phyloP scores from a whole-genome alignment of 2,113 vertebrate species.

The Phalacrocorax pelagicus region DNA sequence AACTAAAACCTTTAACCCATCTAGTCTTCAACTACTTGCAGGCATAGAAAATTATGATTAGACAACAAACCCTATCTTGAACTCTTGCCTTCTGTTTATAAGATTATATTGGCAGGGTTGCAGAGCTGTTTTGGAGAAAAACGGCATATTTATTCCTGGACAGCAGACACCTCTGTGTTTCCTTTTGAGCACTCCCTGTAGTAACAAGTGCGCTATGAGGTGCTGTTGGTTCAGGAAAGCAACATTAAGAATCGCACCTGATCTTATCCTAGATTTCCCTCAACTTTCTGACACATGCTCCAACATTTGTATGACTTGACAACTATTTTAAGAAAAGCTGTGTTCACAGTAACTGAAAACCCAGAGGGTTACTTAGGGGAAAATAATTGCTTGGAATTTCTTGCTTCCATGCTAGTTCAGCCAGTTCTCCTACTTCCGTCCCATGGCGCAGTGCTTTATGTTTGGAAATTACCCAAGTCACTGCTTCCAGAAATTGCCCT shows the following conservation, averaged over 20 bases:
- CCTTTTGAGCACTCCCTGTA: background rate
- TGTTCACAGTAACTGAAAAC: slow-evolving; percentile 35
- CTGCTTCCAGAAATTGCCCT: slow-evolving; percentile 20
- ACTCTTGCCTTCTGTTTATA: background rate
- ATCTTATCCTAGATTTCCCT: background rate
- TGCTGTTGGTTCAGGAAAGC: background rate
- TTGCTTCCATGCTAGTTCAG: slow-evolving; percentile 27
- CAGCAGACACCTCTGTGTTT: background rate
- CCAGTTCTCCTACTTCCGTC: slow-evolving; percentile 43
- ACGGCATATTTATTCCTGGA: background rate
- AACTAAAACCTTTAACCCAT: background rate
- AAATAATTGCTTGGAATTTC: background rate
- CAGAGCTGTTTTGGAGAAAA: background rate
- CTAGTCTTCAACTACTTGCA: background rate
- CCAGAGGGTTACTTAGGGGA: background rate
- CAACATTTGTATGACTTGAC: background rate
- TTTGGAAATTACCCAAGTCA: slow-evolving; percentile 21
- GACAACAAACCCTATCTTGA: background rate
- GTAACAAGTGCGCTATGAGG: background rate
- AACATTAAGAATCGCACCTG: background rate
- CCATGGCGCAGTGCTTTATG: background rate
- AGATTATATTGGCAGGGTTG: background rate
- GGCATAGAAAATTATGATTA: background rate
- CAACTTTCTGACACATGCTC: background rate
- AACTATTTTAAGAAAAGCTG: slow-evolving; percentile 16